Base-by-base conservation (phyloP, 2,113 vertebrate genomes). In the Oceanites oceanicus region DNA sequence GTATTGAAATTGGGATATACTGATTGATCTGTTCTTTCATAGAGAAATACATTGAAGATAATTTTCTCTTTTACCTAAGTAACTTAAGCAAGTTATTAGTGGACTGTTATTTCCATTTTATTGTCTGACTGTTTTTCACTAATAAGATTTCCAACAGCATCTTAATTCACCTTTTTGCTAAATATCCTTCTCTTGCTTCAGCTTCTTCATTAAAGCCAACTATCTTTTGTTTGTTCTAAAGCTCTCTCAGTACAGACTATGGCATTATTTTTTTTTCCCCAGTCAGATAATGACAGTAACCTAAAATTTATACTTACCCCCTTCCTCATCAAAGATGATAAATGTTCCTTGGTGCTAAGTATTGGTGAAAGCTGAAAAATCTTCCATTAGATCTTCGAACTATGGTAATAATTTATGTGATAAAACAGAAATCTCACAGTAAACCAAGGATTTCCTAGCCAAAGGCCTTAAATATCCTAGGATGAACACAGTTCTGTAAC, bases 151-250 rank as follows among this genome's bases (percentile, higher is more conserved):
- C 65, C 50, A 90, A 53, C 59, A 70, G 58, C 78, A 88, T 58
- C n/a, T 92, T 92, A 84, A 84, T 92, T 96, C 92, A 90, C 77
- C 61, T 88, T 93, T 92, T 90, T 61, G 56, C 49, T 84, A 88
- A 79, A 40, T 61, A 86, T 38, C 23, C 25, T 91, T 96, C 30
- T 65, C 36, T 77, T 61, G 32, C 53, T 79, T 93, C 73, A 86
- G 36, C 25, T 82, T 91, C 71, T 92, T 96, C 92, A 84, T 92
- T 91, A 94, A 92, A 82, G 44, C 20, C 11, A 92, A 87, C 42
- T 74, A 65, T 40, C 73, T 89, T 75, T 62, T 87, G 53, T 81
- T 93, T 90, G 55, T 79, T 94, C 36, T 92, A 68, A 88, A 94
- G 61, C 29, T 74, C 65, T 66, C 62, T 85, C 59, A 71, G 50